Percentiles rank a stretch among this genome's conserved stretches.
These are phyloP conservation scores for Poeciliopsis retropinna DNA, from an alignment of 2,113 vertebrate species.

Conservation along the genomic window DNA sequence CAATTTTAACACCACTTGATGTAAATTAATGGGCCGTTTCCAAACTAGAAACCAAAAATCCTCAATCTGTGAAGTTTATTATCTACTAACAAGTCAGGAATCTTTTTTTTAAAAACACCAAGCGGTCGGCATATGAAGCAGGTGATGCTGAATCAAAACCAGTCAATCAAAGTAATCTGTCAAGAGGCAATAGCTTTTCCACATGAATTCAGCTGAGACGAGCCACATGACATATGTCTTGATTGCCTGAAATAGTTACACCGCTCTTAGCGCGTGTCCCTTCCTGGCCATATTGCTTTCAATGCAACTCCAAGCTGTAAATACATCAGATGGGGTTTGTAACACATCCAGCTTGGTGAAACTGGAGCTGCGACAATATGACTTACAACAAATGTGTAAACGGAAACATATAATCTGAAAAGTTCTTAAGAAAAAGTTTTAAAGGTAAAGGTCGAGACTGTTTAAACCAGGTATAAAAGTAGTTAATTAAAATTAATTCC, in stretches of 20 bases:
- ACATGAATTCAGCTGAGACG: conserved; percentile 9
- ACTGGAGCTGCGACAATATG: neutral
- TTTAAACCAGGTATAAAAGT: neutral
- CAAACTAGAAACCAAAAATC: conserved; percentile 12
- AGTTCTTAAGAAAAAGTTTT: neutral
- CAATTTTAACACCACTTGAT: too few relatives aligned
- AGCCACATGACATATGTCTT: neutral
- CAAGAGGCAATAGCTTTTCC: conserved; percentile 9
- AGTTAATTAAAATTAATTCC: too few relatives aligned
- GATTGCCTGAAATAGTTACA: conserved; percentile 1
- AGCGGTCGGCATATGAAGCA: neutral
- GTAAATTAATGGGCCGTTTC: too few relatives aligned
- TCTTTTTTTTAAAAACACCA: conserved; percentile 11
- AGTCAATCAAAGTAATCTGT: conserved; percentile 29
- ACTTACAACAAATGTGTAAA: neutral
- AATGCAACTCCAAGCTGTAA: neutral
- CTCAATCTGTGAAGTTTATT: neutral
- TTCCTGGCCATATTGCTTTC: neutral
- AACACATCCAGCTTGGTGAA: neutral
- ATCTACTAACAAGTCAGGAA: conserved; percentile 3
- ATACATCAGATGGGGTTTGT: neutral
- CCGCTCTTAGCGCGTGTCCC: neutral
- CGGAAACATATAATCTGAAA: neutral
- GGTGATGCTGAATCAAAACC: conserved; percentile 23
- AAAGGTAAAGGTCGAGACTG: neutral